Conservation (phyloP, 2,888 invertebrate species). For the Bugula neritina region DNA sequence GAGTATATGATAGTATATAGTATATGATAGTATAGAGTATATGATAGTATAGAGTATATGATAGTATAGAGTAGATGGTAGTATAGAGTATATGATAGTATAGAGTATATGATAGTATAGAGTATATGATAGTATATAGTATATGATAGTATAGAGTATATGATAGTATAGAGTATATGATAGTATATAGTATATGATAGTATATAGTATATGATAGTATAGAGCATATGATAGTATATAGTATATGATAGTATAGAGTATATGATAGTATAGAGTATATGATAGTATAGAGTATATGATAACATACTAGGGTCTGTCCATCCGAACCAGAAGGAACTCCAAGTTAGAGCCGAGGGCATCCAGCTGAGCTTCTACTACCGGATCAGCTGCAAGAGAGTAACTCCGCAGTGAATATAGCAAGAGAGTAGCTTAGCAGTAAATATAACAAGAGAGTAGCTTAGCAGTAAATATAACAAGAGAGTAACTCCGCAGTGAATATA, state of each 20-base stretch:
- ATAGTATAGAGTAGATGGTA: too few relatives aligned
- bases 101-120: neutral
- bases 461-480: too few relatives aligned
- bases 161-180: neutral
- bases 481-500: too few relatives aligned
- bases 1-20: neutral
- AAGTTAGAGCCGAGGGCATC: neutral
- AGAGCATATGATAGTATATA: too few relatives aligned
- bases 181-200: neutral
- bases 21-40: neutral
- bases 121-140: neutral
- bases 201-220: too few relatives aligned
- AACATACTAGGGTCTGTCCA: constrained; percentile 21
- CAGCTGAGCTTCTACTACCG: neutral
- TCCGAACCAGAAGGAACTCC: neutral
- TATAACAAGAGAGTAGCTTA: too few relatives aligned
- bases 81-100: too few relatives aligned
- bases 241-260: neutral
- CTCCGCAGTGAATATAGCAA: too few relatives aligned
- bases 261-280: neutral
- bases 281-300: neutral
- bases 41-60: neutral
- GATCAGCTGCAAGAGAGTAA: constrained; percentile 24
- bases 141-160: neutral
- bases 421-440: too few relatives aligned